Evolutionary conservation across 1,140 invertebrate species (phyloP), one percentile per base, ranked within the genome.

Genomic region (Platyura marginata): DNA sequence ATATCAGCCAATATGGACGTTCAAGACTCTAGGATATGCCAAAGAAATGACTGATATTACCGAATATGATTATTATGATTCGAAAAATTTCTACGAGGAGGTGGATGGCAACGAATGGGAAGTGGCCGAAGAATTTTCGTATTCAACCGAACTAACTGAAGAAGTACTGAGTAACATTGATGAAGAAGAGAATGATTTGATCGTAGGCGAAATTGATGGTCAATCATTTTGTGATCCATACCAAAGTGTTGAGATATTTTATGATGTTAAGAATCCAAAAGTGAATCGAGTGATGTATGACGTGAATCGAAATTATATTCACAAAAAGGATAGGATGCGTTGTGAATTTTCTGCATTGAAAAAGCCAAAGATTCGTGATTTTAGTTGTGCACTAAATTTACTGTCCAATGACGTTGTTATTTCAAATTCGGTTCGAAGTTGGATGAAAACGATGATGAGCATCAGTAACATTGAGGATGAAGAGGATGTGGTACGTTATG

Each of bases 1-100:
- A 43, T 61, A 61, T 46, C 58, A 61, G 25, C 52, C 57, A 38
- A 61, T 61, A 37, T 61, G 58, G 58, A 51, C 58, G 40, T 61
- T 56, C 29, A 49, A 57, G 41, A 61, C 58, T 2, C 16, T 56
- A 18, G 48, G 49, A 10, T 44, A 48, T 49, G 1, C 21, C 11
- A 21, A 36, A 11, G 49, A 43, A n/a, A 53, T 20, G 13, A 3
- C 41, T 19, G 3, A 5, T 11, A 16, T 5, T 20, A 6, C 16
- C 11, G 36, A 18, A 10, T n/a, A n/a, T n/a, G n/a, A n/a, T n/a
- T n/a, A n/a, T n/a, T n/a, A n/a, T n/a, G 36, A 20, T 37, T 37
- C 19, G 11, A 3, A 37, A 19, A 20, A 37, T 11, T 13, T 10
- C 10, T 9, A 11, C 23, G 21, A 40, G 21, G 42, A 25, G 40